Percentiles rank a stretch among this genome's conserved stretches.
Evolutionary conservation across 2,888 invertebrate species (phyloP).

Genomic region (Idaea biselata): DNA sequence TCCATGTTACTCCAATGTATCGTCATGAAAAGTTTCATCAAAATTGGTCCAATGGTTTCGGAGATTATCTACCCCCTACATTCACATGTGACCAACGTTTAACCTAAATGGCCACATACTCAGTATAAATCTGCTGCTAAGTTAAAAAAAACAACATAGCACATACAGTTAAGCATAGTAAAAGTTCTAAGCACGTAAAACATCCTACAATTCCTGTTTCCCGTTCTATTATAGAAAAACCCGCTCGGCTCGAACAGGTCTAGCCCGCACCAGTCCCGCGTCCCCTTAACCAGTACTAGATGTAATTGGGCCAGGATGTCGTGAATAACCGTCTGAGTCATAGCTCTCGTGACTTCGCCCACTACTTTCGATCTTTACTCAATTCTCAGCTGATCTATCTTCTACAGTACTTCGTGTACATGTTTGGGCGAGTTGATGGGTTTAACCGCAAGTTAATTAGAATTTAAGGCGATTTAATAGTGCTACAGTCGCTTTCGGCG

Average conservation of each 20-base stretch:
- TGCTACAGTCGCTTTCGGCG: no score
- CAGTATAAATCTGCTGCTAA: no score
- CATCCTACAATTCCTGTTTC: conserved; percentile 6
- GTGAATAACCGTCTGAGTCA: conserved; percentile 73
- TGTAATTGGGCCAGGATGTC: conserved; percentile 70
- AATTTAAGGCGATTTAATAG: no score
- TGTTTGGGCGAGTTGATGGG: not conserved
- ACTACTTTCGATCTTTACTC: conserved; percentile 32
- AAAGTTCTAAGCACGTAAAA: not conserved
- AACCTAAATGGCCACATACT: no score
- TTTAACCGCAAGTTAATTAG: not conserved
- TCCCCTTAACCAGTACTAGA: conserved; percentile 53
- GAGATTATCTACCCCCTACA: no score
- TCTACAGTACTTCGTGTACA: not conserved
- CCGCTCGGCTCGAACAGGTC: conserved; percentile 8
- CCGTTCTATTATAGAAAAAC: conserved; percentile 8
- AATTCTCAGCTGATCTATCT: conserved; percentile 33
- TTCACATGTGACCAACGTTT: no score
- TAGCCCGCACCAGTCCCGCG: conserved; percentile 22
- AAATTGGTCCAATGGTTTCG: no score
- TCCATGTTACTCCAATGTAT: no score
- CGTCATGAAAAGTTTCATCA: no score
- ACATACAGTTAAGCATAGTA: not conserved
- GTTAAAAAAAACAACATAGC: no score
- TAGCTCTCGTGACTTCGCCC: conserved; percentile 47